A percentile compares a stretch with the other conserved stretches of the same genome.
These are phyloP conservation scores for Nomada ruficornis DNA, from an alignment of 2,888 invertebrate genomes.

Conservation along the genomic window DNA sequence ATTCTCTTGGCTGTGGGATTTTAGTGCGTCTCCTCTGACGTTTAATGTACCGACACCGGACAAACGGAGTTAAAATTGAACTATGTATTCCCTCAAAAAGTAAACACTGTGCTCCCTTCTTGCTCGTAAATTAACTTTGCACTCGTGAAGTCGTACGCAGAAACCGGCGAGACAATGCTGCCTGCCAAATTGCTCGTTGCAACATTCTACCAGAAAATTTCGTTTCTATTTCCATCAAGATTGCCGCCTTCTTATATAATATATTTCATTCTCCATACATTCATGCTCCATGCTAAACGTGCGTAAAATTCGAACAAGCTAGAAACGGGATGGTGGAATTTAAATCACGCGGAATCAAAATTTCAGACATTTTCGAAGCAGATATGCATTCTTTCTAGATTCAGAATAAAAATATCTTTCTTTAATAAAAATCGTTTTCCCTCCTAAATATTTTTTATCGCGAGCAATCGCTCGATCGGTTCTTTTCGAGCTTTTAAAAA, in stretches of 20 bases:
- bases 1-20: too few species aligned
- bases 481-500: not conserved
- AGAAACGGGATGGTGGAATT: not conserved
- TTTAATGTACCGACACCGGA: conserved; percentile 11
- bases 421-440: too few species aligned
- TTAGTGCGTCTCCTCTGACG: not conserved
- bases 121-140: conserved; percentile 58
- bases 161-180: conserved; percentile 16
- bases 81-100: conserved; percentile 40
- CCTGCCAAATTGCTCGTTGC: conserved; percentile 60
- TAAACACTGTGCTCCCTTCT: conserved; percentile 25
- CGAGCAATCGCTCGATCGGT: not conserved
- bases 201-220: conserved; percentile 18
- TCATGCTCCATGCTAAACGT: too few species aligned
- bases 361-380: not conserved
- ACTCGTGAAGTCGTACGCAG: conserved; percentile 35
- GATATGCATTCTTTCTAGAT: too few species aligned
- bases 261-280: too few species aligned
- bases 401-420: too few species aligned
- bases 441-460: too few species aligned
- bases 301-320: conserved; percentile 4
- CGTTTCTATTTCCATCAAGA: conserved; percentile 26
- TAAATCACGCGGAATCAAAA: not conserved
- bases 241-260: not conserved
- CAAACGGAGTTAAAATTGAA: conserved; percentile 39